Conservation (phyloP, 2,113 vertebrate species). For the Acanthochromis polyacanthus region DNA sequence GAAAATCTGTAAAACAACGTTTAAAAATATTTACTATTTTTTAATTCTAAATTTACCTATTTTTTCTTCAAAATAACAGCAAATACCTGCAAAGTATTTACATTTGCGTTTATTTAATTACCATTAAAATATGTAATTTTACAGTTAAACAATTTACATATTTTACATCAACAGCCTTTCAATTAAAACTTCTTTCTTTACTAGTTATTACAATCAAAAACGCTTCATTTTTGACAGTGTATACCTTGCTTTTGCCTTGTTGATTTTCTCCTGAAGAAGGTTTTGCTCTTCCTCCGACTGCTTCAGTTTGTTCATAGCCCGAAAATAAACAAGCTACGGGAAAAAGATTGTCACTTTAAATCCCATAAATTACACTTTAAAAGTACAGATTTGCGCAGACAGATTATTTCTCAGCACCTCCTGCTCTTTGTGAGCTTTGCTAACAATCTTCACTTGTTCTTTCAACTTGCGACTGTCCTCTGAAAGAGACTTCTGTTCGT, state of each 20-base stretch:
- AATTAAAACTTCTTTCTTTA: too few species aligned
- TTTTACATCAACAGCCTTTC: too few species aligned
- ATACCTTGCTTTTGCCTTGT: slow-evolving; percentile 58
- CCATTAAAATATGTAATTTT: too few species aligned
- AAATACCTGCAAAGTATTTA: too few species aligned
- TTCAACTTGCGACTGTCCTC: slow-evolving; percentile 33
- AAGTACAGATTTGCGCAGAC: not conserved
- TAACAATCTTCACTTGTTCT: slow-evolving; percentile 45
- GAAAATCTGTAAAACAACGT: too few species aligned
- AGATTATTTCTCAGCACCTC: slow-evolving; percentile 36
- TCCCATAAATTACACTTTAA: not conserved
- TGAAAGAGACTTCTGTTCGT: slow-evolving; percentile 32
- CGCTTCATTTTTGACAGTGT: too few species aligned
- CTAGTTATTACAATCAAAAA: too few species aligned
- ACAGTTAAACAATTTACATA: too few species aligned
- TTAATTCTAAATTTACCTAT: too few species aligned
- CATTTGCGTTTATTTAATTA: too few species aligned
- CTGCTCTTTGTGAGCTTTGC: slow-evolving; percentile 56
- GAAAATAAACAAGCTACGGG: slow-evolving; percentile 56
- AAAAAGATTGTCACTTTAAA: not conserved
- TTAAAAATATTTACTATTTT: too few species aligned
- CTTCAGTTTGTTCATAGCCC: slow-evolving; percentile 61
- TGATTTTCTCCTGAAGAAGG: slow-evolving; percentile 59
- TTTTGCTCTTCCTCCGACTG: slow-evolving; percentile 61
- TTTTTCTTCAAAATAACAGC: too few species aligned